These are phyloP conservation scores for Aspidiotus destructor DNA, from an alignment of 2,888 invertebrate genomes.

Conservation along the genomic window DNA sequence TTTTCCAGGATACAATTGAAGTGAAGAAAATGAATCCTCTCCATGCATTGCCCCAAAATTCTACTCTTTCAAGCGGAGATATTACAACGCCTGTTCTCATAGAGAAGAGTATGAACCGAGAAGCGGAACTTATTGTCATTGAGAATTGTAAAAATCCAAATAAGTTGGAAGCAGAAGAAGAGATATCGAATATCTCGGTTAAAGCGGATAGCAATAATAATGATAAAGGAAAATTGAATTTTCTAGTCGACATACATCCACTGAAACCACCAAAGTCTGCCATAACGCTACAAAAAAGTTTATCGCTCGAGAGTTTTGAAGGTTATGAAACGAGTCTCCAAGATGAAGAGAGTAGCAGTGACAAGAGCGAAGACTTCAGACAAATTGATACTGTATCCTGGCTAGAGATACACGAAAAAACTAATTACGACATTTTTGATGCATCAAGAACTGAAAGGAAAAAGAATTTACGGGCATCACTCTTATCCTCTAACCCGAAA, in stretches of 20 bases:
- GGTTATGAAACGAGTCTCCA: not conserved
- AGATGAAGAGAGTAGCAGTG: slow-evolving; percentile 6
- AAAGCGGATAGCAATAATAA: slow-evolving; percentile 5
- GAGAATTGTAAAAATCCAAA: not conserved
- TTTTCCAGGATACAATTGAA: not conserved
- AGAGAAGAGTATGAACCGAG: not conserved
- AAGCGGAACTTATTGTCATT: not conserved
- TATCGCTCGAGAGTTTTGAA: slow-evolving; percentile 1
- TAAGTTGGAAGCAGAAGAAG: not conserved
- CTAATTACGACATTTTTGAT: not conserved
- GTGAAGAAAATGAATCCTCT: not conserved
- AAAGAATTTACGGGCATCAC: too few species aligned
- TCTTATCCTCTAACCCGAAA: too few species aligned
- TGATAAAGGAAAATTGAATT: not conserved
- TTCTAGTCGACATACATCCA: not conserved
- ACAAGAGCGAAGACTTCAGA: slow-evolving; percentile 18
- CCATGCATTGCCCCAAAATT: not conserved
- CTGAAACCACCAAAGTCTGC: too few species aligned
- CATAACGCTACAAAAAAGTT: too few species aligned
- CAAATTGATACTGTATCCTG: slow-evolving; percentile 15
- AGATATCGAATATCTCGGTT: too few species aligned
- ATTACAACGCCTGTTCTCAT: not conserved
- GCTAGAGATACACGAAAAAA: slow-evolving; percentile 25
- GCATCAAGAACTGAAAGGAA: too few species aligned
- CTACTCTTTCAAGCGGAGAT: not conserved